Evolutionary conservation across 2,888 invertebrate species (phyloP), one percentile per base, ranked within the genome.

Genomic region (Drosophila meridionalis): DNA sequence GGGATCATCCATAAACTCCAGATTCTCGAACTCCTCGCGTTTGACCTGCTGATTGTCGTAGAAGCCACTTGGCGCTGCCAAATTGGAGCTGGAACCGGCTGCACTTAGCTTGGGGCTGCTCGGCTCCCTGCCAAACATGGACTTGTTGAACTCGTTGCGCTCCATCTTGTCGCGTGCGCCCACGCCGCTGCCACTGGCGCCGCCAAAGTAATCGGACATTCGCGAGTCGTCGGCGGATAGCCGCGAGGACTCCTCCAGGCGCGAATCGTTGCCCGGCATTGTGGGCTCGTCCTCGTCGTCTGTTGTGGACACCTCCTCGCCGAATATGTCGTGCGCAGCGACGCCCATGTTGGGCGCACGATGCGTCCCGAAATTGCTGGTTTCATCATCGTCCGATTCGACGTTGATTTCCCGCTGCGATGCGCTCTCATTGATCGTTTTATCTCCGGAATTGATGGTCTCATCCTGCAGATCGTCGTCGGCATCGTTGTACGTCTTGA

Each of bases 301-400:
- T 43, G 98, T 98, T 83, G 98, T 98, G 89, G 98, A 98, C 0
- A 98, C 96, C 38, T 97, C 96, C 78, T 97, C 98, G 38, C 98
- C 99, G 94, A 99, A 99, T 90, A 98, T 97, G 83, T 98, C 98
- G 84, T 96, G 96, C 85, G 96, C 96, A 57, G 95, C 96, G 91
- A 94, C 93, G 90, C 94, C 94, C 34, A 92, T 83, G 34, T 91
- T 89, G 48, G 91, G 81, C 4, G 87, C 82, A 20, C 86, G 82
- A 40, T 80, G 72, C 1, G 83, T 59, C 0, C 62, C 71, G 47
- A 84, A 87, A 2, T 89, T 85, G n/a, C 90, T 84, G 0, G 80
- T 85, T 28, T 87, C 87, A 48, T 92, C 93, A 36, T 92, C 92
- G 40, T 93, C 93, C 0, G 93, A 92, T 32, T 93, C 93, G n/a